phyloP scores from a whole-genome alignment of 2,113 vertebrate species.

The Todiramphus saurophagus region DNA sequence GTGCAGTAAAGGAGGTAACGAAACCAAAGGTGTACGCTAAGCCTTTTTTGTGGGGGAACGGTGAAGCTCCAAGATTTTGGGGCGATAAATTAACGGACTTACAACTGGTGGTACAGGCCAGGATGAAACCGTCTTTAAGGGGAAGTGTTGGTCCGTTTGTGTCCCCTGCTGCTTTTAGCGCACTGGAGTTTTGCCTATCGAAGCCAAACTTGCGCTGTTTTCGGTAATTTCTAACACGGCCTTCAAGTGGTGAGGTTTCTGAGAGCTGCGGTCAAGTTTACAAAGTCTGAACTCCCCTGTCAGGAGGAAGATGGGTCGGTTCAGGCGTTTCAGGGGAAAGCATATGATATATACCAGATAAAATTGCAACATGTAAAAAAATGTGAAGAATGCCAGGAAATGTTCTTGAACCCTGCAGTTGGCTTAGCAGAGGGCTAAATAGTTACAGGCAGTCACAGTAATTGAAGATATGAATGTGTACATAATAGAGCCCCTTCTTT shows the following conservation, averaged over 20 bases:
- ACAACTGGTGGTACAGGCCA: neutral
- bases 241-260: neutral
- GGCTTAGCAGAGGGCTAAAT: neutral
- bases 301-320: neutral
- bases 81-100: neutral
- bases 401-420: neutral
- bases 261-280: neutral
- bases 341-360: neutral
- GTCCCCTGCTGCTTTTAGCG: neutral
- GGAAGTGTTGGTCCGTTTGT: neutral
- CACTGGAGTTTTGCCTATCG: neutral
- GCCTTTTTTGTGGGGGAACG: neutral
- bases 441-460: neutral
- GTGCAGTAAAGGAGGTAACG: fast-evolving
- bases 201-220: neutral
- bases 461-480: neutral
- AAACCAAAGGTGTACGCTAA: neutral
- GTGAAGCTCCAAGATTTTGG: neutral
- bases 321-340: neutral
- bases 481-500: neutral
- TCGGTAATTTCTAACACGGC: neutral
- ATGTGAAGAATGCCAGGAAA: constrained; percentile 32
- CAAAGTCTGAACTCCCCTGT: fast-evolving
- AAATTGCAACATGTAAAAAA: constrained; percentile 1
- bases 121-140: neutral